Base-by-base conservation (phyloP, 2,888 invertebrate species). In the Rambutsinella grinnellia region DNA sequence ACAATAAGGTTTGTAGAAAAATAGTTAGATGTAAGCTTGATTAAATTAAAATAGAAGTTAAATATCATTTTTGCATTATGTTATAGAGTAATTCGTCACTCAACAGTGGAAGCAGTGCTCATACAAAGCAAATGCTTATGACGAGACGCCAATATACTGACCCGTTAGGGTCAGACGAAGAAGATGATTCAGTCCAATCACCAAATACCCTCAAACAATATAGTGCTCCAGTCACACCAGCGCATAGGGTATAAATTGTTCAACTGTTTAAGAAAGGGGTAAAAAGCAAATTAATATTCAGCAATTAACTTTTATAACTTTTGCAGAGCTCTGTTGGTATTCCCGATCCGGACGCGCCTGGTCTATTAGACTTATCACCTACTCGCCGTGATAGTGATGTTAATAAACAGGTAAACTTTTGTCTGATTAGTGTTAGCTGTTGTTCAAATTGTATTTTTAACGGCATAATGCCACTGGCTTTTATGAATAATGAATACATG, bases 121-220 rank as follows among this genome's bases (percentile, higher is more conserved):
- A 62, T 19, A 17, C 65, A n/a, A 79, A 79, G 51, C 72, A 84
- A 27, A 82, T 79, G 60, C 88, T 95, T 83, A 95, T 95, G 94
- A 95, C 95, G 0, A 90, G 94, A 81, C 91, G 94, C 67, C 94
- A 95, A 86, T 88, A 94, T 80, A 92, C 92, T 5, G 95, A 96
- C 88, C 96, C 96, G 0, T 95, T 96, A 87, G 95, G 94, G 60
- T 95, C 95, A 27, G 95, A 95, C 85, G 95, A 95, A 21, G 94
- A 93, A 72, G 89, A 88, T 56, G 93, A 93, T 15, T 75, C 81
- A 58, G 79, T 78, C 27, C 68, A 76, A 27, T 63, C 81, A 57
- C 76, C 76, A 23, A 82, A 65, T 54, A 75, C 75, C 6, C 62
- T 75, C n/a, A 75, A 68, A 57, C 75, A 75, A 51, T 75, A 62